Percentiles rank a stretch among this genome's conserved stretches.
These are phyloP conservation scores for Diplolepis rosae DNA, from an alignment of 2,888 invertebrate genomes.

Conservation along the genomic window DNA sequence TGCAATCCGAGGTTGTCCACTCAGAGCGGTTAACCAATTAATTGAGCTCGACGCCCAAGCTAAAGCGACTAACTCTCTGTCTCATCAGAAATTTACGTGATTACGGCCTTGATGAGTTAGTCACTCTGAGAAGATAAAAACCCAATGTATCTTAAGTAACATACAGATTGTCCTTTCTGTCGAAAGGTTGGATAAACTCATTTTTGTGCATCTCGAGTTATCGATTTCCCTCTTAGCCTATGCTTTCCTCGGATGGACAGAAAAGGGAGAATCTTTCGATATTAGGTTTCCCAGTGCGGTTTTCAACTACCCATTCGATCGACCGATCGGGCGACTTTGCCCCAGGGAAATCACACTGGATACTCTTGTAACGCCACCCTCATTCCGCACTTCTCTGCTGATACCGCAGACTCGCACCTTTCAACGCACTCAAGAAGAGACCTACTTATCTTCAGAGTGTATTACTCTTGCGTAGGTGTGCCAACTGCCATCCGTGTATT, in stretches of 20 bases:
- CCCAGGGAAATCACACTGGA: conserved; percentile 72
- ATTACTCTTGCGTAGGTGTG: conserved; percentile 8
- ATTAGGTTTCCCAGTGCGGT: conserved; percentile 73
- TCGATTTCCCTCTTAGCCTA: conserved; percentile 8
- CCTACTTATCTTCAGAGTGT: conserved; percentile 21
- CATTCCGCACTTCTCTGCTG: conserved; percentile 45
- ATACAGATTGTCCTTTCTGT: background rate
- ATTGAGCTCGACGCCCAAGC: conserved; percentile 22
- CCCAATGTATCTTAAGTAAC: background rate
- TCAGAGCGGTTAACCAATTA: conserved; percentile 25
- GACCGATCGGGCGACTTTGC: conserved; percentile 71
- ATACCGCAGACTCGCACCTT: conserved; percentile 26
- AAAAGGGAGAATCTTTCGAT: conserved; percentile 61
- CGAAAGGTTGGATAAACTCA: conserved; percentile 22
- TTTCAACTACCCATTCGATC: conserved; percentile 72
- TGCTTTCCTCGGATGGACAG: conserved; percentile 30
- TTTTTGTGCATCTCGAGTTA: conserved; percentile 29
- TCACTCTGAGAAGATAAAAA: background rate
- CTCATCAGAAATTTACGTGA: conserved; percentile 24
- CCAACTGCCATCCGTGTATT: conserved; percentile 3
- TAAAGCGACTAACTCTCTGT: background rate
- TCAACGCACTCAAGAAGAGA: conserved; percentile 24
- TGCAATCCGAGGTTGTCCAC: conserved; percentile 26
- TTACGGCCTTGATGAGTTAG: conserved; percentile 10
- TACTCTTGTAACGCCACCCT: conserved; percentile 54